phyloP scores from a whole-genome alignment of 1,140 invertebrate genomes.

The Brachystomella parvula region DNA sequence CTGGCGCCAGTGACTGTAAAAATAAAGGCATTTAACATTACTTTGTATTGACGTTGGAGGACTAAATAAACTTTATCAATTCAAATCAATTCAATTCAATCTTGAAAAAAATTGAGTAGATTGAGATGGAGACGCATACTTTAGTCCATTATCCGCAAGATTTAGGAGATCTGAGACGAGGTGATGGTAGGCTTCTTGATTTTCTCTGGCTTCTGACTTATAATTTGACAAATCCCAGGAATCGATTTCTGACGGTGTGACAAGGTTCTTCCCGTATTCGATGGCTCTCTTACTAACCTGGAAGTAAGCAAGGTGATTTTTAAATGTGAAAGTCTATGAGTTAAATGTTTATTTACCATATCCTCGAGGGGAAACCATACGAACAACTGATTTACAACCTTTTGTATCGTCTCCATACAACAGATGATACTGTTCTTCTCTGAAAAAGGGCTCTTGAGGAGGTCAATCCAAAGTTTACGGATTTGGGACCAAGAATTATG shows the following conservation, averaged over 20 bases:
- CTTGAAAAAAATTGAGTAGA: constrained; percentile 15
- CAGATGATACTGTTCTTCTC: constrained; percentile 71
- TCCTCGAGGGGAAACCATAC: constrained; percentile 31
- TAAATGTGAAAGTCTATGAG: not conserved
- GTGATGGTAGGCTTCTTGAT: constrained; percentile 52
- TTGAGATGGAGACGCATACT: too few relatives aligned
- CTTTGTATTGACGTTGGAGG: too few relatives aligned
- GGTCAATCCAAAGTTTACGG: constrained; percentile 61
- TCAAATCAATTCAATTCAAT: too few relatives aligned
- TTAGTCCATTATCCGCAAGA: constrained; percentile 55
- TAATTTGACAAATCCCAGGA: not conserved
- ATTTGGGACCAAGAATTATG: constrained; percentile 67
- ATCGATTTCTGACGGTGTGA: constrained; percentile 11
- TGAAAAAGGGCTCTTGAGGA: constrained; percentile 62
- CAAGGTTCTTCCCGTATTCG: not conserved
- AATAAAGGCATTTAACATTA: too few relatives aligned
- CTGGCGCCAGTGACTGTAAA: constrained; percentile 67
- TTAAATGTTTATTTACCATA: not conserved
- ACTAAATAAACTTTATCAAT: too few relatives aligned
- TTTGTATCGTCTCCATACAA: constrained; percentile 56
- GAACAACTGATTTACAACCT: constrained; percentile 41
- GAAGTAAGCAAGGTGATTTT: not conserved
- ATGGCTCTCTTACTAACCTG: constrained; percentile 1
- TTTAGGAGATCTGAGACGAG: constrained; percentile 56
- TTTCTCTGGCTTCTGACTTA: constrained; percentile 39